Percentiles rank a stretch among this genome's conserved stretches.
Conservation (phyloP, 2,113 vertebrate species). For the Orthonyx spaldingii region DNA sequence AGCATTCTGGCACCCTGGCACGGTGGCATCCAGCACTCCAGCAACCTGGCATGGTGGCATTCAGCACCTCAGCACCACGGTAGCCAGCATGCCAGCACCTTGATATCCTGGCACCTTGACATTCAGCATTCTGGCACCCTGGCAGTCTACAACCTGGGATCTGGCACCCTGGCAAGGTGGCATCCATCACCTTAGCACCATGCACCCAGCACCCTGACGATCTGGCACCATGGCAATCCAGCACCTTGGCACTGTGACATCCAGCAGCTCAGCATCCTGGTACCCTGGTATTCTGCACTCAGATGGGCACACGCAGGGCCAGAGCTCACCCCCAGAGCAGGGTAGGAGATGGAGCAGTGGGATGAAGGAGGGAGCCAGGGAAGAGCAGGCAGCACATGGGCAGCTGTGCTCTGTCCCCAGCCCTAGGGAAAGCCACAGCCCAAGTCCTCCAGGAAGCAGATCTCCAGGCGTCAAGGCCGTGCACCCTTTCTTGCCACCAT, state of each 20-base stretch:
- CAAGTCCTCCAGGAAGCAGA: background rate
- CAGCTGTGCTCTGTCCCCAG: rapidly evolving
- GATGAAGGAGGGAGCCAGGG: background rate
- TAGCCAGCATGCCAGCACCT: background rate
- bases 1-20: background rate
- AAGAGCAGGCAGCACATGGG: background rate
- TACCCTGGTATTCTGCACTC: background rate
- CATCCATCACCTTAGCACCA: background rate
- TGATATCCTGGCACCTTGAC: background rate
- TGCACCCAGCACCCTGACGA: background rate
- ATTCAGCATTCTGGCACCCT: background rate
- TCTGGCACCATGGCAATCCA: background rate
- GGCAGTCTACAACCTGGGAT: background rate
- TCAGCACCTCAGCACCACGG: background rate
- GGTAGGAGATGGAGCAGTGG: rapidly evolving
- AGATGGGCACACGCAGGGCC: background rate
- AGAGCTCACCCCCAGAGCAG: background rate
- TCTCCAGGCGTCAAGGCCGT: background rate
- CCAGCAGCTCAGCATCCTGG: background rate
- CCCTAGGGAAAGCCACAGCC: background rate
- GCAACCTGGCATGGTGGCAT: background rate
- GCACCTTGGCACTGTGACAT: background rate
- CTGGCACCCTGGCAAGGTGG: no score
- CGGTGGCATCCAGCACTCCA: background rate
- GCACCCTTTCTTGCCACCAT: background rate